These are phyloP conservation scores for Laothoe populi DNA, from an alignment of 2,888 invertebrate species.

Conservation along the genomic window DNA sequence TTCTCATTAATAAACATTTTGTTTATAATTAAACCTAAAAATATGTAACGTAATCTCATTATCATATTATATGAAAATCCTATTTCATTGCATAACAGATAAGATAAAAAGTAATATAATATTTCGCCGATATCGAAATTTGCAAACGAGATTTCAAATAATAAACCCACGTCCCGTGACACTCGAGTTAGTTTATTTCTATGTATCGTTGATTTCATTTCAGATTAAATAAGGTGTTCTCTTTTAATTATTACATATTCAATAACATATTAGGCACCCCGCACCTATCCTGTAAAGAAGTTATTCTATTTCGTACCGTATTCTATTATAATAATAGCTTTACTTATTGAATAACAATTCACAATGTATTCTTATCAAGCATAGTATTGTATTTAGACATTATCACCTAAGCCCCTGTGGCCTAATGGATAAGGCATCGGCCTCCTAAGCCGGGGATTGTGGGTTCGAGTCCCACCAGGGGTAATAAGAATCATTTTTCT, in stretches of 20 bases:
- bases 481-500: constrained; percentile 57
- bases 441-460: constrained; percentile 92
- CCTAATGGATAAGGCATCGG: constrained; percentile 92
- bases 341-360: too few relatives aligned
- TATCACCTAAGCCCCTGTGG: constrained; percentile 85
- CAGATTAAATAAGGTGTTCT: too few relatives aligned
- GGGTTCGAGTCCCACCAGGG: constrained; percentile 91
- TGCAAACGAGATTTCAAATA: neutral
- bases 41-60: neutral
- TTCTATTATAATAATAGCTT: too few relatives aligned
- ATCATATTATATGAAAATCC: constrained; percentile 9
- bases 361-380: neutral
- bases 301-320: too few relatives aligned
- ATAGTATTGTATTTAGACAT: neutral
- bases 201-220: too few relatives aligned
- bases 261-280: too few relatives aligned
- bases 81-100: constrained; percentile 8
- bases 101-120: constrained; percentile 18
- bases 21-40: neutral
- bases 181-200: too few relatives aligned
- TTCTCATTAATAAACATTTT: too few relatives aligned
- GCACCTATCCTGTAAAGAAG: too few relatives aligned
- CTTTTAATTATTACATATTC: too few relatives aligned
- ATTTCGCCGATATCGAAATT: neutral
- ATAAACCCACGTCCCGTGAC: neutral